Conservation (phyloP, 2,113 vertebrate species). For the Rhodinocichla rosea region DNA sequence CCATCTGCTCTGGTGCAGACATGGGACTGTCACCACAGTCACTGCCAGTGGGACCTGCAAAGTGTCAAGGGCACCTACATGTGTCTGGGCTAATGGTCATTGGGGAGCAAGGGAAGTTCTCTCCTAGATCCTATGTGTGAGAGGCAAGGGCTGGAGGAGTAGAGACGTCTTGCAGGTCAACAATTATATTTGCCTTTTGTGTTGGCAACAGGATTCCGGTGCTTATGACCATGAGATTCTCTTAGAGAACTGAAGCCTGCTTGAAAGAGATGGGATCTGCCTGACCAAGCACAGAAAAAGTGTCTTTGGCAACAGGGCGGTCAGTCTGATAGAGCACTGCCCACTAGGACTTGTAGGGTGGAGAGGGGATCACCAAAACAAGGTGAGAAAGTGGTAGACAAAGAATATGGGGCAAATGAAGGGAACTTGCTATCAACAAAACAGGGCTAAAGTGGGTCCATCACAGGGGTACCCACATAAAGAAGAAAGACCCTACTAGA, state of each 20-base stretch:
- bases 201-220: neutral
- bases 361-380: neutral
- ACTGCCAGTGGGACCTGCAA: neutral
- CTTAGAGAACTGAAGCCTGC: neutral
- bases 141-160: neutral
- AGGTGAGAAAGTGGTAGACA: neutral
- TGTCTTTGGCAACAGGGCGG: neutral
- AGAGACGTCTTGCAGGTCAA: neutral
- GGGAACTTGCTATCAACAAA: neutral
- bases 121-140: neutral
- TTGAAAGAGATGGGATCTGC: neutral
- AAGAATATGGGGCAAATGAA: neutral
- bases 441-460: rapidly evolving
- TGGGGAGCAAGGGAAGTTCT: neutral
- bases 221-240: neutral
- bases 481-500: neutral
- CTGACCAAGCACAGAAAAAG: neutral
- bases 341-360: neutral
- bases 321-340: neutral
- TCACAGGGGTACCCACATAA: too few species aligned
- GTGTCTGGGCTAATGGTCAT: neutral
- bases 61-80: too few species aligned
- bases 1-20: neutral
- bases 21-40: neutral
- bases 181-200: neutral